Conservation (phyloP, 2,888 invertebrate genomes). For the Machimus atricapillus region DNA sequence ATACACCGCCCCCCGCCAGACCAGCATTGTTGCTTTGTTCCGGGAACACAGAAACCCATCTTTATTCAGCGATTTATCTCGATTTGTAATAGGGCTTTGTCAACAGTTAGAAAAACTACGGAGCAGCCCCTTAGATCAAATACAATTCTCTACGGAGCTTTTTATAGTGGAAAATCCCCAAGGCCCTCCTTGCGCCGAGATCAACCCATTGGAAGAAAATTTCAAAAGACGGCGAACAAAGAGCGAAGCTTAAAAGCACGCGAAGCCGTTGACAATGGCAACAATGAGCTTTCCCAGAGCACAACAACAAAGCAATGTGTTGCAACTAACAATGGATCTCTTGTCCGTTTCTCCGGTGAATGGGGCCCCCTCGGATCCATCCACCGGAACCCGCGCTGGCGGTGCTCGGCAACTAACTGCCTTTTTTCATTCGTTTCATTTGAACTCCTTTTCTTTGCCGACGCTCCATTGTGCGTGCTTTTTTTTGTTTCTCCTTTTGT, state of each 20-base stretch:
- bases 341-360: constrained; percentile 23
- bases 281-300: constrained; percentile 38
- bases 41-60: constrained; percentile 2
- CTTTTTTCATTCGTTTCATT: constrained; percentile 38
- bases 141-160: constrained; percentile 31
- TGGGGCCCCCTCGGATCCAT: constrained; percentile 4
- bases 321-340: constrained; percentile 32
- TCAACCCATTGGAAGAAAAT: constrained; percentile 36
- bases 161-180: constrained; percentile 27
- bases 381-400: constrained; percentile 28
- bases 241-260: constrained; percentile 38
- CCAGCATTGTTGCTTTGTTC: constrained; percentile 17
- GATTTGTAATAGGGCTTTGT: constrained; percentile 36
- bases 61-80: constrained; percentile 39
- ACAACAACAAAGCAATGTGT: constrained; percentile 37
- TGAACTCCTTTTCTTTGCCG: constrained; percentile 36
- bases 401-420: constrained; percentile 30
- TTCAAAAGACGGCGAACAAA: constrained; percentile 26
- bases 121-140: constrained; percentile 17
- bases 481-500: constrained; percentile 21
- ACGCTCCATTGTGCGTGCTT: constrained; percentile 35
- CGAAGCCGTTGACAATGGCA: constrained; percentile 32
- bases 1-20: too few species aligned
- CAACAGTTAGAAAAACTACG: constrained; percentile 36
- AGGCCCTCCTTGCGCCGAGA: constrained; percentile 20